Evolutionary conservation across 1,140 invertebrate genomes (phyloP).

Genomic region (Drosophila tani): DNA sequence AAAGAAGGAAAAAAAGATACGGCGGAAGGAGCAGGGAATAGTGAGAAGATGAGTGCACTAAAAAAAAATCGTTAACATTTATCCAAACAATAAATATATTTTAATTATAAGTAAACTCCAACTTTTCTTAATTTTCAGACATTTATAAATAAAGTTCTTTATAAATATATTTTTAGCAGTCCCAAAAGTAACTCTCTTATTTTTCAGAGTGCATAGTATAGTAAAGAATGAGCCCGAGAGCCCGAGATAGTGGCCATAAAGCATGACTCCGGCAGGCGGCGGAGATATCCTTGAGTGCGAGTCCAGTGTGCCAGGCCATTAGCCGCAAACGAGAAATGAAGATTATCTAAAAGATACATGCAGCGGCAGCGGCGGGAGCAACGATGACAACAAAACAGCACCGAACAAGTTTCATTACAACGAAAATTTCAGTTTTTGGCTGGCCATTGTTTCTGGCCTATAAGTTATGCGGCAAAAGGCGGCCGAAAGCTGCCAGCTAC

Average conservation of each 20-base stretch:
- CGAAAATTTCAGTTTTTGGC: slow-evolving; percentile 60
- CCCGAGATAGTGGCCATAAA: slow-evolving; percentile 54
- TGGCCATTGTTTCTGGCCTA: slow-evolving; percentile 51
- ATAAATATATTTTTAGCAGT: not conserved
- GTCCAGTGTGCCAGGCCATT: slow-evolving; percentile 78
- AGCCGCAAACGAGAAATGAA: slow-evolving; percentile 83
- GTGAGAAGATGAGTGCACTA: slow-evolving; percentile 31
- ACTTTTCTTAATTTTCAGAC: not conserved
- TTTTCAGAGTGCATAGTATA: slow-evolving; percentile 13
- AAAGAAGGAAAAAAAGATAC: slow-evolving; percentile 56
- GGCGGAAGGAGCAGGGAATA: slow-evolving; percentile 31
- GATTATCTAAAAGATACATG: slow-evolving; percentile 83
- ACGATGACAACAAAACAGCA: slow-evolving; percentile 42
- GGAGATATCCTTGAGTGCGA: slow-evolving; percentile 81
- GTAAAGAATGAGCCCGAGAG: slow-evolving; percentile 35
- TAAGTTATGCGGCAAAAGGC: slow-evolving; percentile 59
- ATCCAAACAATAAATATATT: no score
- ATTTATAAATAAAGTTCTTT: not conserved
- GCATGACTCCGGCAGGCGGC: slow-evolving; percentile 59
- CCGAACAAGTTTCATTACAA: slow-evolving; percentile 75
- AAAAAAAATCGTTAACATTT: not conserved
- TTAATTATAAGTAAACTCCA: no score
- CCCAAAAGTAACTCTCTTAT: not conserved
- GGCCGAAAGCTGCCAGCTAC: slow-evolving; percentile 72
- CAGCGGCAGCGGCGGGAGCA: slow-evolving; percentile 48